Percentiles rank a stretch among this genome's conserved stretches.
phyloP scores from a whole-genome alignment of 2,888 invertebrate genomes.

The Suillia variegata region DNA sequence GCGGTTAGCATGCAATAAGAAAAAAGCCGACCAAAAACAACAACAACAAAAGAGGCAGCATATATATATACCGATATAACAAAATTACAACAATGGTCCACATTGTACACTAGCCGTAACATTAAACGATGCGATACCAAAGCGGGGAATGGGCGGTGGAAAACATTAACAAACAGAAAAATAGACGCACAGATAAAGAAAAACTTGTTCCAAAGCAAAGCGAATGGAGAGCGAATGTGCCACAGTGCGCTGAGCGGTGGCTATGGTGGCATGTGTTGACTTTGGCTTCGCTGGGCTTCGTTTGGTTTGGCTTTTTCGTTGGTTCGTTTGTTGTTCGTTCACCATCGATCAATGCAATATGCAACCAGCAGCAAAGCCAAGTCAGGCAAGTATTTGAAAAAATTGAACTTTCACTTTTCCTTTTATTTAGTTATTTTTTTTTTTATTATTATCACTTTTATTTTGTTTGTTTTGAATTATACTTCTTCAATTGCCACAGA shows the following conservation, averaged over 20 bases:
- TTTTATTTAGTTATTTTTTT: too few relatives aligned
- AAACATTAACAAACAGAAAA: neutral
- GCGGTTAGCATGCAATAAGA: neutral
- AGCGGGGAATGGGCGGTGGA: neutral
- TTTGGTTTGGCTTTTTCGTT: too few relatives aligned
- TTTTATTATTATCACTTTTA: too few relatives aligned
- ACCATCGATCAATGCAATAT: constrained; percentile 22
- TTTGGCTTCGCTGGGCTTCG: constrained; percentile 2
- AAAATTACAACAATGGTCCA: neutral
- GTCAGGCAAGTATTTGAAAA: constrained; percentile 38
- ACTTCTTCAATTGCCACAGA: constrained; percentile 11
- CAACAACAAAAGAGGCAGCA: constrained; percentile 1
- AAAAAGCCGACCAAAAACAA: too few relatives aligned
- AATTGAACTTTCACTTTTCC: constrained; percentile 52
- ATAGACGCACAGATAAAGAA: too few relatives aligned
- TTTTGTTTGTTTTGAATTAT: constrained; percentile 27
- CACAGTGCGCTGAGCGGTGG: neutral
- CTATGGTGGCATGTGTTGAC: neutral
- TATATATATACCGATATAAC: too few relatives aligned
- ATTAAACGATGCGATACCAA: neutral
- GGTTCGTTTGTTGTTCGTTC: too few relatives aligned
- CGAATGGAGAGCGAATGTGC: constrained; percentile 6
- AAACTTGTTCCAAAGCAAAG: constrained; percentile 12
- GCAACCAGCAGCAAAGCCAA: constrained; percentile 21
- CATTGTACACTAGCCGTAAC: neutral